Conservation (phyloP, 37 sponge, comb jelly and placozoan genomes). For the Ephydatia muelleri region DNA sequence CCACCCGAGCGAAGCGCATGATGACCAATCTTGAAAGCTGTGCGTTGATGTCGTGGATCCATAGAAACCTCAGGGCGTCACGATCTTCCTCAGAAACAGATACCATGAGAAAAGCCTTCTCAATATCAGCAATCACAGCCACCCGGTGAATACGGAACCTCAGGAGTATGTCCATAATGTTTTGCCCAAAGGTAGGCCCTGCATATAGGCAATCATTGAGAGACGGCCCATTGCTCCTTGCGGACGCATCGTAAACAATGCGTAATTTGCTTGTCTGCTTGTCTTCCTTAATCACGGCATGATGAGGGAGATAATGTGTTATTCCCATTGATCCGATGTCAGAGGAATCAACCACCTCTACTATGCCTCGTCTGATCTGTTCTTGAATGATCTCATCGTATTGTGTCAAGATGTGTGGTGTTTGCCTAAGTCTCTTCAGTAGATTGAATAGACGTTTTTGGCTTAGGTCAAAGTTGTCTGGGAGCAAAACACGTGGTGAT, state of each 20-base stretch:
- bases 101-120: too few species aligned
- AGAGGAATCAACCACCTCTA: conserved; percentile 11
- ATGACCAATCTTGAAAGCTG: too few species aligned
- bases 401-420: not conserved
- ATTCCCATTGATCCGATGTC: not conserved
- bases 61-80: too few species aligned
- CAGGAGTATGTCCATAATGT: too few species aligned
- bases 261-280: conserved; percentile 9
- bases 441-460: conserved; percentile 4
- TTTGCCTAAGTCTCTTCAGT: conserved; percentile 7
- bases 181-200: conserved; percentile 24
- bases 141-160: too few species aligned
- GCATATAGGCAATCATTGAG: conserved; percentile 25
- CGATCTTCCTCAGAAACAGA: too few species aligned
- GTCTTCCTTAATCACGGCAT: conserved; percentile 19
- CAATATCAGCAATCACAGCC: too few species aligned
- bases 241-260: conserved; percentile 29
- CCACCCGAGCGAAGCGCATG: too few species aligned
- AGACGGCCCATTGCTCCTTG: conserved; percentile 7
- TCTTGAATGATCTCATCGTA: conserved; percentile 34
- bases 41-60: too few species aligned
- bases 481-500: conserved; percentile 4
- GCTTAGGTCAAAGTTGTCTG: conserved; percentile 24
- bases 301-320: conserved; percentile 41
- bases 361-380: conserved; percentile 27